Evolutionary conservation across 2,797 vertebrate species (phyloP).

Genomic region (Melanotaenia parkinsoni): DNA sequence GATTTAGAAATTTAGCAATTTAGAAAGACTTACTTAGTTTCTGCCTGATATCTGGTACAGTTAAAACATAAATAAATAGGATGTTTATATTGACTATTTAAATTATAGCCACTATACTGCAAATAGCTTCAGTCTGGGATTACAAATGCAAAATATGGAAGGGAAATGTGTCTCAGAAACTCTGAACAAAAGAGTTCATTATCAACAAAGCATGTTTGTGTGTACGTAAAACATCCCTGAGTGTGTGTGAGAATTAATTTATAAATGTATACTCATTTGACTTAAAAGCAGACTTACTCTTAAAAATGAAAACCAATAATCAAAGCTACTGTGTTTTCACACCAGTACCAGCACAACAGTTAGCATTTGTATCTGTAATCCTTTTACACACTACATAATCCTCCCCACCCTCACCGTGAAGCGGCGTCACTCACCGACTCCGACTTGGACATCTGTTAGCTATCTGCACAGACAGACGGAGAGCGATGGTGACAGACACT

Average conservation of each 20-base stretch:
- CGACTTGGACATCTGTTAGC: conserved; percentile 66
- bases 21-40: not conserved
- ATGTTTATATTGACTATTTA: no score
- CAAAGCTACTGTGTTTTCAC: conserved; percentile 29
- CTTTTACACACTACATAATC: conserved; percentile 68
- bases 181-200: not conserved
- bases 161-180: not conserved
- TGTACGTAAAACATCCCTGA: not conserved
- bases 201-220: not conserved
- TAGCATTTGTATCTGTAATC: conserved; percentile 66
- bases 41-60: not conserved
- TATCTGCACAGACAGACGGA: conserved; percentile 52
- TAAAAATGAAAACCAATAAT: conserved; percentile 29
- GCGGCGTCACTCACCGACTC: conserved; percentile 53
- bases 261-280: not conserved
- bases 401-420: conserved; percentile 40
- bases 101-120: not conserved
- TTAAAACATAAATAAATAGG: not conserved
- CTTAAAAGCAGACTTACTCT: conserved; percentile 9
- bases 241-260: not conserved
- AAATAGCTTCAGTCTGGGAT: not conserved
- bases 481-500: conserved; percentile 57
- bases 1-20: not conserved
- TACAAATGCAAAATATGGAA: not conserved
- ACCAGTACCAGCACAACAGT: conserved; percentile 19